Base-by-base conservation (phyloP, 2,113 vertebrate species). In the Craseonycteris thonglongyai region DNA sequence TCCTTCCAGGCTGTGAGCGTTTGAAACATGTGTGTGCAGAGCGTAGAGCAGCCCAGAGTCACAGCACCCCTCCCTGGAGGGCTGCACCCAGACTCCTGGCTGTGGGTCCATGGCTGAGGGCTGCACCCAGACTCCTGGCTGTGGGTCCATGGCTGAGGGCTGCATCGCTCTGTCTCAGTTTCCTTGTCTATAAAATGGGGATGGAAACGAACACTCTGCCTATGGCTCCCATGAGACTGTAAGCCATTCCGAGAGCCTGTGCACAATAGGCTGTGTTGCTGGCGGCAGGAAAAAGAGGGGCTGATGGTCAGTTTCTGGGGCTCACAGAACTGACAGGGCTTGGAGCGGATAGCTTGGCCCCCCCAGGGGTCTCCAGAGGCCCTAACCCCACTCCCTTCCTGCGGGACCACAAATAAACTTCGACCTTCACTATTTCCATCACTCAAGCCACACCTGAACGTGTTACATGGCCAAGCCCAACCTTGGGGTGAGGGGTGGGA, bases 371-470 rank as follows among this genome's bases (percentile, higher is more conserved):
- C 81, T 61, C 95, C 54, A 33, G 69, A 16, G 81, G 59, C 45
- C 94, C 76, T 49, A 9, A 6, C 13, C 22, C 21, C 28, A 11
- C 45, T 22, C n/a, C 47, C 6, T 5, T 63, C 59, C 26, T 15
- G 14, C 5, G 45, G 1, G 7, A 40, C 40, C 22, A 12, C 40
- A 82, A 93, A 90, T 96, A 96, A 96, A 96, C 81, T 56, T 65
- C 1, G 0, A 47, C 51, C 19, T 11, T 71, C n/a, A 33, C n/a
- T 78, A 5, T 82, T n/a, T 69, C 66, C 8, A 54, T 90, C 47
- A 56, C 28, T 33, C 40, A 45, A 78, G 18, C 75, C 16, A 76
- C 33, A 19, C 40, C n/a, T 49, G 40, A 21, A 42, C 1, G 0
- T 21, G 33, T 38, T 68, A 4, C 10, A 9, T 72, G 78, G 71